Percentiles rank a stretch among this genome's conserved stretches.
Conservation (phyloP, 1,140 invertebrate species). For the Drosophila prosaltans region DNA sequence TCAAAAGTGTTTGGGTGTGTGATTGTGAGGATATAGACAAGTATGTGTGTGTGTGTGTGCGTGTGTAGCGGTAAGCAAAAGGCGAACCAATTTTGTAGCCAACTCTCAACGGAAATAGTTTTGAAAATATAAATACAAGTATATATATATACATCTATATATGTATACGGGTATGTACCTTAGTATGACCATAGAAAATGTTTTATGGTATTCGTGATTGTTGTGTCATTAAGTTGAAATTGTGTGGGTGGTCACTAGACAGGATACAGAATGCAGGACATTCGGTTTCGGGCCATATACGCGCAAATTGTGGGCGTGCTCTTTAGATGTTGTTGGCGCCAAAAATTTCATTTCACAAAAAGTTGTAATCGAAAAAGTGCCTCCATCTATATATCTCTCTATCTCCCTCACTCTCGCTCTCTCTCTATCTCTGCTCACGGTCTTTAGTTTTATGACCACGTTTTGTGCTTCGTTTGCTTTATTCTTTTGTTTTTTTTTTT, state of each 20-base stretch:
- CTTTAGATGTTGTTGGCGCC: neutral
- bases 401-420: no score
- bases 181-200: conserved; percentile 63
- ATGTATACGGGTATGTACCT: neutral
- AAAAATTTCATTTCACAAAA: conserved; percentile 66
- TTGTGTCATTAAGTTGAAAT: conserved; percentile 81
- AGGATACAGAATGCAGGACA: conserved; percentile 11
- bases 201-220: conserved; percentile 79
- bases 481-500: neutral
- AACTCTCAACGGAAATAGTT: conserved; percentile 65
- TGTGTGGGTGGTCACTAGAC: conserved; percentile 70
- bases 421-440: conserved; percentile 20
- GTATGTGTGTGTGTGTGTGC: neutral
- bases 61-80: neutral
- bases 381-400: conserved; percentile 11
- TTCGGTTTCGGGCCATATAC: neutral
- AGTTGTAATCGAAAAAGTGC: conserved; percentile 77
- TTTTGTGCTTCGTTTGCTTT: conserved; percentile 27
- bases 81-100: conserved; percentile 42
- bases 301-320: conserved; percentile 39
- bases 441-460: conserved; percentile 48
- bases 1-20: conserved; percentile 35
- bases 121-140: conserved; percentile 45
- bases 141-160: neutral
- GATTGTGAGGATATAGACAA: neutral